Percentiles rank a stretch among this genome's conserved stretches.
Evolutionary conservation across 2,888 invertebrate genomes (phyloP).

Genomic region (Limnephilus lunatus): DNA sequence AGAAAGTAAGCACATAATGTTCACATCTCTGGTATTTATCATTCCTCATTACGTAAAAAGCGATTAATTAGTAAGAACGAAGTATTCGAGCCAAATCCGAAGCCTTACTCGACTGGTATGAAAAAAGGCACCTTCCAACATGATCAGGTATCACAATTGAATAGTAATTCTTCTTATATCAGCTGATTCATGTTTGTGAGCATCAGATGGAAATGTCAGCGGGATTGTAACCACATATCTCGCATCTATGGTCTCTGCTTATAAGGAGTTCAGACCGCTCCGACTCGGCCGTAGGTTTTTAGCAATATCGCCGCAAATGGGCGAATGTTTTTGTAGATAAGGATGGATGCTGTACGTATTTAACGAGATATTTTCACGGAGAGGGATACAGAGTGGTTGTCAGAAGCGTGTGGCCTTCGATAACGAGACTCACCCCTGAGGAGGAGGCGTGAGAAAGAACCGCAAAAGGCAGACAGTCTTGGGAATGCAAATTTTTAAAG

Average conservation of each 20-base stretch:
- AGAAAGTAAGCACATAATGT: not conserved
- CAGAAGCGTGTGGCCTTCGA: not conserved
- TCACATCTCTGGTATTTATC: not conserved
- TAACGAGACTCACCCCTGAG: not conserved
- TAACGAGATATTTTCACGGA: not conserved
- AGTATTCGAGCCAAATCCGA: not conserved
- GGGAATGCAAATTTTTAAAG: not conserved
- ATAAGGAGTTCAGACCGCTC: not conserved
- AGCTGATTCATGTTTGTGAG: not conserved
- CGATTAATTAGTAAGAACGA: not conserved
- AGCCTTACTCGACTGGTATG: not conserved
- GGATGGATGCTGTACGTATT: not conserved
- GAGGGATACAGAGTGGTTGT: not conserved
- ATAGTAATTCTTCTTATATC: not conserved
- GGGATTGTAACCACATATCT: not conserved
- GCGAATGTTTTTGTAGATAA: constrained; percentile 2
- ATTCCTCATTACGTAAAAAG: not conserved
- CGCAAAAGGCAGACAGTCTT: not conserved
- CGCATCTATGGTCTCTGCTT: not conserved
- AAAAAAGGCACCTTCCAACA: not conserved
- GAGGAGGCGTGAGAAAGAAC: not conserved
- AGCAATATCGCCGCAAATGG: not conserved
- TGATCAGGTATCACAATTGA: not conserved
- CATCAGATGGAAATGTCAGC: not conserved
- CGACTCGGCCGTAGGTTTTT: not conserved